phyloP scores from a whole-genome alignment of 2,113 vertebrate species.

The Barnardius zonarius region DNA sequence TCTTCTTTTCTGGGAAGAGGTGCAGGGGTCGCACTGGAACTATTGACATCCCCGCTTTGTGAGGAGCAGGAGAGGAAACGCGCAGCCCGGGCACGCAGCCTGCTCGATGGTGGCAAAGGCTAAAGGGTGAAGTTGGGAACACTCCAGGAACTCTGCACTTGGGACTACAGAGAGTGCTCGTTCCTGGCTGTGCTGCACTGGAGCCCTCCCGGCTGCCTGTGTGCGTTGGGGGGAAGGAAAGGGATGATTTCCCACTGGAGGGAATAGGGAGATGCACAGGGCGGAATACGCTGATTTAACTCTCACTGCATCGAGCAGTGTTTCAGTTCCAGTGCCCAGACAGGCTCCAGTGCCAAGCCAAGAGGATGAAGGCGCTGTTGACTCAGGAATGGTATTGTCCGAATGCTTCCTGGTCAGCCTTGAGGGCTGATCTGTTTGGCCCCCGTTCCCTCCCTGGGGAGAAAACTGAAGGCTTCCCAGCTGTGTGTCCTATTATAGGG shows the following conservation, averaged over 20 bases:
- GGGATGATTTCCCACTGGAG: neutral
- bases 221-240: neutral
- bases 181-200: neutral
- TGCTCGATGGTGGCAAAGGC: neutral
- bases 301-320: too few relatives aligned
- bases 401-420: neutral
- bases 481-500: accelerated
- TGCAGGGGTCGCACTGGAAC: neutral
- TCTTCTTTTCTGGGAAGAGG: constrained; percentile 48
- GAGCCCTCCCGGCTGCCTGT: neutral
- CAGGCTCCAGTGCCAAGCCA: neutral
- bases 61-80: neutral
- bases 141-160: neutral
- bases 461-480: neutral
- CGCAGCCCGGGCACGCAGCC: neutral
- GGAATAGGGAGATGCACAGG: neutral
- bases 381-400: neutral
- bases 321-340: neutral
- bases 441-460: neutral
- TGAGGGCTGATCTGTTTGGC: neutral
- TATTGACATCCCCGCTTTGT: neutral
- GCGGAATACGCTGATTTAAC: neutral
- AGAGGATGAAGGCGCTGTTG: neutral
- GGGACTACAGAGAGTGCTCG: neutral
- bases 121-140: neutral